Base-by-base conservation (phyloP, 1,140 invertebrate species). In the Pissodes strobi region DNA sequence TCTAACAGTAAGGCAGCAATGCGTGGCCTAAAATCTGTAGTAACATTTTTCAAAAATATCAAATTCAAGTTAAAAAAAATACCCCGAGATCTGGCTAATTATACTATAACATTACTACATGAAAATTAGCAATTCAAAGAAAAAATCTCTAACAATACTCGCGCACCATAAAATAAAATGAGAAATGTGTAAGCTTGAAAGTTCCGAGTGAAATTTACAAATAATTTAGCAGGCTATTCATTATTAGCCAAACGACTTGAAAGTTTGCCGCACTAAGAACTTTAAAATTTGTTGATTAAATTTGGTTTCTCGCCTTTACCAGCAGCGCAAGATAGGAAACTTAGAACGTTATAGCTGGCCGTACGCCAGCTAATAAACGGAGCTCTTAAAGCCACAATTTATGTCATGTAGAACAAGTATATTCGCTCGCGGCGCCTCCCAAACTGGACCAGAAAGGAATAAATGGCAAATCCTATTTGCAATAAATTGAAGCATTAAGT, bases 201-300 rank as follows among this genome's bases (percentile, higher is more conserved):
- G 15, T 60, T 45, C 21, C 5, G 5, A 48, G 57, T 60, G 43
- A 49, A 60, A 60, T 60, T 60, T 45, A 37, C 57, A 60, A 60
- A 60, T 60, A 60, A 60, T 60, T 60, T 60, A 60, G 27, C 45
- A 30, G 45, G 18, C 57, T 49, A 60, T 60, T 60, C 57, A 49
- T 60, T 60, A 60, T 60, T 60, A 60, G 57, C 45, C 45, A 60
- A 60, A 60, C 43, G 43, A 60, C 43, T 60, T 39, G 57, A 60
- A 60, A 60, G 57, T 60, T 60, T 60, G 38, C 55, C 8, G 57
- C 57, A 49, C 57, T 60, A 60, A 60, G 53, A 68, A 68, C 63
- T 68, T 68, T 63, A 56, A 68, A 68, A 63, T 68, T 68, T 63
- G 38, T 65, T 68, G 67, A 68, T 68, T 68, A 68, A 68, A 68